These are phyloP conservation scores for Cardiocondyla obscurior DNA, from an alignment of 1,140 invertebrate genomes.

Conservation along the genomic window DNA sequence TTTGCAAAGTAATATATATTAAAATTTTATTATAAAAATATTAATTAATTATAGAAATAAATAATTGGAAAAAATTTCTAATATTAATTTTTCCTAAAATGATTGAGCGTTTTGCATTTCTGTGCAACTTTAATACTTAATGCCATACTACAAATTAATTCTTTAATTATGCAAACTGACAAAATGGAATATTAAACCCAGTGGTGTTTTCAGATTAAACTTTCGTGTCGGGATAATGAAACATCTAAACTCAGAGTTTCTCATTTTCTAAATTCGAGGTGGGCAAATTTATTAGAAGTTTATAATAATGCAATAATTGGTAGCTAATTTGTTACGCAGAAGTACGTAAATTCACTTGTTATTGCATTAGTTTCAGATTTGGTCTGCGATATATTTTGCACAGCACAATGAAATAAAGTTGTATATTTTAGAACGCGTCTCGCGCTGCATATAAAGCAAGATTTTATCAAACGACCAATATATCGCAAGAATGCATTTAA, in stretches of 20 bases:
- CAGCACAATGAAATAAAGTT: slow-evolving; percentile 35
- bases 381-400: background rate
- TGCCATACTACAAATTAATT: slow-evolving; percentile 20
- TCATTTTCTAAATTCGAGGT: slow-evolving; percentile 33
- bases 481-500: slow-evolving; percentile 9
- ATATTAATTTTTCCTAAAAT: background rate
- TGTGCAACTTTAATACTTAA: background rate
- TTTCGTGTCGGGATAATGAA: slow-evolving; percentile 42
- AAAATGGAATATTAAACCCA: slow-evolving; percentile 19
- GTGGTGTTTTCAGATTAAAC: slow-evolving; percentile 40
- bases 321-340: slow-evolving; percentile 31
- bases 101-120: background rate
- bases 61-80: slow-evolving; percentile 28
- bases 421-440: slow-evolving; percentile 20
- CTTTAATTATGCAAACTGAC: slow-evolving; percentile 41
- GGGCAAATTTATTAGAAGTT: slow-evolving; percentile 26
- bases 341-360: slow-evolving; percentile 8
- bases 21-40: too few species aligned
- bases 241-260: slow-evolving; percentile 37
- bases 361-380: slow-evolving; percentile 39
- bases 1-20: too few species aligned
- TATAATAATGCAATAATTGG: slow-evolving; percentile 40
- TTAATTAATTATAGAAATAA: background rate
- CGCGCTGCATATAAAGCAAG: slow-evolving; percentile 27
- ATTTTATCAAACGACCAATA: slow-evolving; percentile 10